Conservation (phyloP, 2,888 invertebrate genomes). For the Pegoplata infirma region DNA sequence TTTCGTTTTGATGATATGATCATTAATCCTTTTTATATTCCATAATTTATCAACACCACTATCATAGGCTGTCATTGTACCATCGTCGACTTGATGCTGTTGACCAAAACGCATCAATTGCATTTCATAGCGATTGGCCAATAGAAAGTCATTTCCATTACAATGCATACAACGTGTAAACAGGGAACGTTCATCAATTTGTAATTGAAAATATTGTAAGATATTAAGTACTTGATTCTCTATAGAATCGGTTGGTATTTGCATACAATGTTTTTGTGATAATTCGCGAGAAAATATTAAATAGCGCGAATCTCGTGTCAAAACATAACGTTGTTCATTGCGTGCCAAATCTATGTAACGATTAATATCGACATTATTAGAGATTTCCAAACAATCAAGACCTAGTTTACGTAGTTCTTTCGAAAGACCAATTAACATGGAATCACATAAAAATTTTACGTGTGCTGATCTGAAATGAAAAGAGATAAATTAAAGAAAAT, state of each 20-base stretch:
- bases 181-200: slow-evolving; percentile 58
- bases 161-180: slow-evolving; percentile 64
- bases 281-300: slow-evolving; percentile 52
- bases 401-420: slow-evolving; percentile 66
- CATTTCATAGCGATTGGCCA: slow-evolving; percentile 61
- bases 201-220: slow-evolving; percentile 59
- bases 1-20: slow-evolving; percentile 56
- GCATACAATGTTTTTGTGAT: slow-evolving; percentile 58
- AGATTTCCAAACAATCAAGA: slow-evolving; percentile 63
- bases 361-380: slow-evolving; percentile 51
- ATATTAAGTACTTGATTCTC: slow-evolving; percentile 63
- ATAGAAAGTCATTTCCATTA: slow-evolving; percentile 64
- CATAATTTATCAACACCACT: slow-evolving; percentile 17
- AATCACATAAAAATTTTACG: slow-evolving; percentile 64
- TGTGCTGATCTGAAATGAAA: slow-evolving; percentile 44
- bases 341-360: slow-evolving; percentile 62
- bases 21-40: slow-evolving; percentile 50
- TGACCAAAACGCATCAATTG: slow-evolving; percentile 57
- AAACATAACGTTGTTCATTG: slow-evolving; percentile 61
- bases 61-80: slow-evolving; percentile 4
- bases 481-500: too few species aligned
- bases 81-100: slow-evolving; percentile 23
- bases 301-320: slow-evolving; percentile 63
- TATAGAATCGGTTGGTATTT: slow-evolving; percentile 63
- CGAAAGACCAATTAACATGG: slow-evolving; percentile 61